Conservation (phyloP, 92 coral and sea anemone genomes). For the Parazoanthus swiftii region DNA sequence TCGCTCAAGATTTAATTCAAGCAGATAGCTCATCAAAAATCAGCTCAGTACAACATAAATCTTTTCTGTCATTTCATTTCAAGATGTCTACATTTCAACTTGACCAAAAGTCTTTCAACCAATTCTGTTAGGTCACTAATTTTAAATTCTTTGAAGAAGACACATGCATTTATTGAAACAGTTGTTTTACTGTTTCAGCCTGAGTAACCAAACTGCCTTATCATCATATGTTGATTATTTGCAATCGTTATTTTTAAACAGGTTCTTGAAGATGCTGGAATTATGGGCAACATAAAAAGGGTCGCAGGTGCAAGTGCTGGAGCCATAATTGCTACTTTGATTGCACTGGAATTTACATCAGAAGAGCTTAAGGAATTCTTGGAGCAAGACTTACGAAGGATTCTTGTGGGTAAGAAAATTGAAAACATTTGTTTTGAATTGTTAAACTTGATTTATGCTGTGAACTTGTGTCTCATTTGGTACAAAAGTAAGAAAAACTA, state of each 20-base stretch:
- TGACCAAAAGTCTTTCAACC: no score
- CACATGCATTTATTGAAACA: no score
- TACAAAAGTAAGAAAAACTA: no score
- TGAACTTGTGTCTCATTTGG: no score
- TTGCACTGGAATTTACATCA: constrained; percentile 84
- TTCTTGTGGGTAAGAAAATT: constrained; percentile 76
- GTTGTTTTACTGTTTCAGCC: not conserved
- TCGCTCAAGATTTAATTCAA: no score
- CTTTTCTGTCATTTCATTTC: no score
- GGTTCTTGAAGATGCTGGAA: constrained; percentile 85
- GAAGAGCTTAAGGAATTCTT: constrained; percentile 87
- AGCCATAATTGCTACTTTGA: constrained; percentile 91
- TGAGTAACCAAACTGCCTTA: no score
- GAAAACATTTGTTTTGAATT: not conserved
- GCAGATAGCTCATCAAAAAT: no score
- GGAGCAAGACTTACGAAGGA: constrained; percentile 90
- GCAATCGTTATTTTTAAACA: constrained; percentile 18
- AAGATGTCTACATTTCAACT: no score
- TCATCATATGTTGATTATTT: not conserved
- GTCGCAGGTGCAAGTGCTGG: constrained; percentile 99
- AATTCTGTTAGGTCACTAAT: no score
- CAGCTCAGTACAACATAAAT: no score
- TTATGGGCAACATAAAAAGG: constrained; percentile 81
- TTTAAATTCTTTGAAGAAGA: no score
- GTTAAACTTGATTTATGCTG: not conserved